Evolutionary conservation across 2,888 invertebrate species (phyloP).

Genomic region (Mermis nigrescens): DNA sequence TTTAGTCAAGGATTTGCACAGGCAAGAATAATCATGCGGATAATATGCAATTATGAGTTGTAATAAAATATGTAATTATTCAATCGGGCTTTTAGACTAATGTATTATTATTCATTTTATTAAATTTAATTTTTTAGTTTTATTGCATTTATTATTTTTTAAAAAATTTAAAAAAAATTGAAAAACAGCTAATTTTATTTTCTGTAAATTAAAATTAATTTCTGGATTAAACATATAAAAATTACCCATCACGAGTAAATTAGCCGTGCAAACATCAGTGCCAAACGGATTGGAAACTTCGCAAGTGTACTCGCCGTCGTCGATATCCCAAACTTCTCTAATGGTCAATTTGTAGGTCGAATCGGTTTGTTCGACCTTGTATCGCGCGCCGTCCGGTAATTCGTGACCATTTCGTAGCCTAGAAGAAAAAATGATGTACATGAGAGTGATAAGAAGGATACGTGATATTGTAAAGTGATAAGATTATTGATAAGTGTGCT

Average conservation of each 20-base stretch:
- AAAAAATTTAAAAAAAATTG: too few species aligned
- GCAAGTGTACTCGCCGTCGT: constrained; percentile 75
- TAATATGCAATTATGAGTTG: too few species aligned
- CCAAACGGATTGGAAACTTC: constrained; percentile 84
- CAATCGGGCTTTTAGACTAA: too few species aligned
- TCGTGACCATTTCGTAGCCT: constrained; percentile 68
- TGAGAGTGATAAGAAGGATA: too few species aligned
- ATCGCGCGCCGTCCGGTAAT: constrained; percentile 50
- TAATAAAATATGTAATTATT: too few species aligned
- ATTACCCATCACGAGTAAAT: constrained; percentile 71
- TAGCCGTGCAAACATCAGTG: constrained; percentile 62
- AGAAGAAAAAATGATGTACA: too few species aligned
- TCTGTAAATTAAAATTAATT: constrained; percentile 8
- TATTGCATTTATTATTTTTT: too few species aligned
- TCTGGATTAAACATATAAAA: not conserved
- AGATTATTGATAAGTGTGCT: too few species aligned
- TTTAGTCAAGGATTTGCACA: too few species aligned
- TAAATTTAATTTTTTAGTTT: not conserved
- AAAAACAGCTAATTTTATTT: constrained; percentile 3
- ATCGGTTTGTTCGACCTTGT: constrained; percentile 43
- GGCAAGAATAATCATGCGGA: too few species aligned
- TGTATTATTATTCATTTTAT: too few species aligned
- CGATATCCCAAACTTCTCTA: constrained; percentile 64
- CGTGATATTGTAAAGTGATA: too few species aligned
- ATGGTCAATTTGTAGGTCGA: constrained; percentile 69